Base-by-base conservation (phyloP, 2,888 invertebrate species). In the Eurytoma californica region DNA sequence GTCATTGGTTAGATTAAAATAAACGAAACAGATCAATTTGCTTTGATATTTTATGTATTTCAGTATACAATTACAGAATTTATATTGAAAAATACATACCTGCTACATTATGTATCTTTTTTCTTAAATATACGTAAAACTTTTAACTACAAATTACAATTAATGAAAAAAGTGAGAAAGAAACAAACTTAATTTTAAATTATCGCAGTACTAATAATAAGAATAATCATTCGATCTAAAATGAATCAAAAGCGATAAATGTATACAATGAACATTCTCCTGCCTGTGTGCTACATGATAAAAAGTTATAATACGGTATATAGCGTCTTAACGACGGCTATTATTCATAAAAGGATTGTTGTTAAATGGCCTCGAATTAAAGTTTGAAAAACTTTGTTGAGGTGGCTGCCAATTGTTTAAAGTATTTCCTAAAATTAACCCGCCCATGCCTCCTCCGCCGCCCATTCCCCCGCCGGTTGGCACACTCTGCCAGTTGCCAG, bases 401-500 rank as follows among this genome's bases (percentile, higher is more conserved):
- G 81, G 77, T 67, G 61, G 49, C 20, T 85, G 84, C 83, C 87
- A 87, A 39, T 68, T 80, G 47, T 72, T 79, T 14, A 79, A 7
- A n/a, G 51, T 5, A 13, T 60, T 73, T 49, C 79, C 79, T 49
- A 73, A 28, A 53, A 77, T 20, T n/a, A 70, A 18, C 18, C 30
- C 24, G 24, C 78, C 76, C 24, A 13, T 24, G 24, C 39, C 57
- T 3, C 4, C 39, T 9, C 61, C 61, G 7, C 53, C 55, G 5
- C 53, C 30, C n/a, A 51, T 47, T 7, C 67, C 65, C 51, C 75
- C 72, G 28, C 47, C 7, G 39, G 39, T 9, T 39, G 39, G 9
- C 0, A 9, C 30, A 14, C 72, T 55, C 79, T 86, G 86, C 87
- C 88, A 88, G 73, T 82, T 83, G 16, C 73, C 81, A 3, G 84